Evolutionary conservation across 2,113 vertebrate genomes (phyloP).

Genomic region (Rhynchomys soricoides): DNA sequence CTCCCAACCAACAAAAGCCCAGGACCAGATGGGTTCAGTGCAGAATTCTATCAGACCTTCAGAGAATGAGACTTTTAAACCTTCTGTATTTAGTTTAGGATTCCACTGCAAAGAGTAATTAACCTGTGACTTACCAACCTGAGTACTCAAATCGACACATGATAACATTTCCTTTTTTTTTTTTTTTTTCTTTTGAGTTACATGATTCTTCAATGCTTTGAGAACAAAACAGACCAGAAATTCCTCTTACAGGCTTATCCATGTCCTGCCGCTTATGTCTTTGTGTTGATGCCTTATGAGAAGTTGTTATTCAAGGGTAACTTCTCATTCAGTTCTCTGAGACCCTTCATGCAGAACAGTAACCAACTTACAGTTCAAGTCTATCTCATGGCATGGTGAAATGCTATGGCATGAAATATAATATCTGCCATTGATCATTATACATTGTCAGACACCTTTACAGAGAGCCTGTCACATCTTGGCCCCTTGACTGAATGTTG

Average conservation of each 20-base stretch:
- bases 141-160: neutral
- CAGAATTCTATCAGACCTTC: too few species aligned
- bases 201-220: neutral
- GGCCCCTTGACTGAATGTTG: neutral
- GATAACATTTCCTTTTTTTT: neutral
- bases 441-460: neutral
- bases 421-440: neutral
- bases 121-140: neutral
- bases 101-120: neutral
- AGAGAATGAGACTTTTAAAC: neutral
- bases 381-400: neutral
- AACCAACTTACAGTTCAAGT: neutral
- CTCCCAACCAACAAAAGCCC: too few species aligned
- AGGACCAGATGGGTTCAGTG: too few species aligned
- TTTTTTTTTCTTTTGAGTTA: neutral
- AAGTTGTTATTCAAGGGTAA: neutral
- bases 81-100: neutral
- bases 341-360: neutral
- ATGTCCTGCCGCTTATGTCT: neutral
- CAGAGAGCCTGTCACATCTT: neutral
- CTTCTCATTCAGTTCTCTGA: neutral
- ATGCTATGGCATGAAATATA: neutral
- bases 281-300: neutral
- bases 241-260: neutral
- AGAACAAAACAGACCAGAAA: conserved; percentile 19